Evolutionary conservation across 2,888 invertebrate genomes (phyloP), one percentile per base, ranked within the genome.

Genomic region (Cheilosia impressa): DNA sequence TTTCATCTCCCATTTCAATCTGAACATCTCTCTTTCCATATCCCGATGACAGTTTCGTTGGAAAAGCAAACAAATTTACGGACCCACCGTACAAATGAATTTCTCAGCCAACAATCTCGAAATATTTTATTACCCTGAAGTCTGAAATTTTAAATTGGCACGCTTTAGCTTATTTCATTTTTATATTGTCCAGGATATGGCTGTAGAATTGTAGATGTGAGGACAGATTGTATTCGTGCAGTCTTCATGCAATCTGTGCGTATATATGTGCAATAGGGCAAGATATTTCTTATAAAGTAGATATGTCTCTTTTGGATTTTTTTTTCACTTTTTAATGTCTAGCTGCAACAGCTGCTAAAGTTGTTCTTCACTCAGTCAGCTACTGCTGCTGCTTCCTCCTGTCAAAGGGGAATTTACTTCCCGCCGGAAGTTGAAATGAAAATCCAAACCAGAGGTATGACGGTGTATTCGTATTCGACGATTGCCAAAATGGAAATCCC

Each of bases 111-210:
- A 34, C 34, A 24, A 22, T 62, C 19, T 60, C 55, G 22, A 69
- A 75, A 82, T 63, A 57, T 78, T 66, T 66, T 82, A 82, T 78
- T 78, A 72, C 82, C 66, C 62, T 34, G 9, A 31, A 31, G 31
- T 31, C 31, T 31, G 58, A 72, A 82, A 82, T 71, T 82, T 65
- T 55, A 77, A 78, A 82, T 78, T 82, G 72, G 78, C 82, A 72
- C 72, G 55, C 72, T 72, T 69, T 55, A 57, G 60, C 41, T 66
- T 71, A 45, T 62, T 38, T 38, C 31, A n/a, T 68, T 53, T 38
- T 9, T 41, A 15, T 19, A 15, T 15, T 13, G 10, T 34, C 31
- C 24, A 41, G 27, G 34, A 27, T 50, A 27, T 50, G 57, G 17
- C 9, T 27, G 43, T 31, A 38, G 34, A 43, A 13, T 5, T 27